Evolutionary conservation across 2,797 vertebrate genomes (phyloP).

Genomic region (Scleropages formosus): DNA sequence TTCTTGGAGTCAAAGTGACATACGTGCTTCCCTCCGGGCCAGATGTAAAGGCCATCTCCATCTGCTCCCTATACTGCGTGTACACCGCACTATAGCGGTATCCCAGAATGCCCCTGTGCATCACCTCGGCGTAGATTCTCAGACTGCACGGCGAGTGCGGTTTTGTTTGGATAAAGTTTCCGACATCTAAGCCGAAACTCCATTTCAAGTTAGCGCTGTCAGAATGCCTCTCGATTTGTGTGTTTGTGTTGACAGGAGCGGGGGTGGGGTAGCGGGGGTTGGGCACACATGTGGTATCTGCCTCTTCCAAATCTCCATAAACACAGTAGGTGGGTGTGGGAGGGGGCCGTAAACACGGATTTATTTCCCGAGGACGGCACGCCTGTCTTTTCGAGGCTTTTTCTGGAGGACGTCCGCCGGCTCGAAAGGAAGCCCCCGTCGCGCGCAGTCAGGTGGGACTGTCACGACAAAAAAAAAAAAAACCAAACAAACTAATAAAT

Average conservation of each 20-base stretch:
- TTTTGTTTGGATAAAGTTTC: slow-evolving; percentile 9
- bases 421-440: neutral
- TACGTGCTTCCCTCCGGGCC: neutral
- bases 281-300: neutral
- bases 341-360: neutral
- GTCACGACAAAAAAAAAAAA: too few relatives aligned
- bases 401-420: slow-evolving; percentile 13
- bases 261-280: neutral
- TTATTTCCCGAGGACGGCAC: neutral
- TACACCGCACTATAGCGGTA: neutral
- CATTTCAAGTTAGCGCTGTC: slow-evolving; percentile 13
- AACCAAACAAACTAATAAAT: slow-evolving; percentile 24
- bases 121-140: neutral
- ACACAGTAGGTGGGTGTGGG: neutral
- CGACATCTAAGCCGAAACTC: slow-evolving; percentile 6
- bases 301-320: slow-evolving; percentile 12
- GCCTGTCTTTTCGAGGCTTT: neutral
- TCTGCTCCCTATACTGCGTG: too few relatives aligned
- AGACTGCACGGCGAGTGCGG: neutral
- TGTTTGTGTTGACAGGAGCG: neutral
- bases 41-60: neutral
- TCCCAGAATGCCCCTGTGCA: neutral
- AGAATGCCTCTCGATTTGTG: slow-evolving; percentile 5
- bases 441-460: slow-evolving; percentile 17
- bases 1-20: neutral